Base-by-base conservation (phyloP, 2,113 vertebrate species). In the Microtus ochrogaster region DNA sequence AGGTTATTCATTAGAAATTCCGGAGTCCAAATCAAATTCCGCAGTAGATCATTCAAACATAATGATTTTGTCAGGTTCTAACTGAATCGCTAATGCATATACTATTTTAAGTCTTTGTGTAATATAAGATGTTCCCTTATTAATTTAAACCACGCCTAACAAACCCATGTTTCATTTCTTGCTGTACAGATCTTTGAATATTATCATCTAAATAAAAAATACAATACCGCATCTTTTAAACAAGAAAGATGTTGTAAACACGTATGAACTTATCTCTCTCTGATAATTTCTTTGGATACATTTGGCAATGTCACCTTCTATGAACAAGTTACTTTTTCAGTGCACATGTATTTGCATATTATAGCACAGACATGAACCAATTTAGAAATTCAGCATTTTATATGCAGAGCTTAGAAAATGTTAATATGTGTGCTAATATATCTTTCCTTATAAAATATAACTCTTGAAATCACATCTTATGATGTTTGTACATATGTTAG, bases 1-100 rank as follows among this genome's bases (percentile, higher is more conserved):
- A 83, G 89, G 90, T 97, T 96, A 96, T 96, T 98, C 88, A 97
- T 98, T 97, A 98, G 77, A 36, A 95, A 81, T 97, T 96, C 47
- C 44, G 84, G 22, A 89, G 93, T 90, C 84, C 47, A 89, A 89
- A 36, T 22, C 41, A 86, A 90, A 36, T 17, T 92, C 97, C 88
- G 86, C 2, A 49, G 63, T 97, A 98, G 96, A 93, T 47, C 0
- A 10, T 96, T 97, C 19, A 14, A 97, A 84, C 95, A 16, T 92
- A 92, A 89, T 89, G 87, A 95, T 97, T 97, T 73, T 95, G 96
- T 96, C 91, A 89, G 92, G 44, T 97, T 97, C 94, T 95, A 85
- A 96, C 70, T 91, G 79, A 39, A 26, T 91, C 21, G 85, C 81
- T 96, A 95, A 93, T 84, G 12, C 66, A 17, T 73, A 90, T 90